Evolutionary conservation across 2,113 vertebrate genomes (phyloP).

Genomic region (Apteryx mantelli): DNA sequence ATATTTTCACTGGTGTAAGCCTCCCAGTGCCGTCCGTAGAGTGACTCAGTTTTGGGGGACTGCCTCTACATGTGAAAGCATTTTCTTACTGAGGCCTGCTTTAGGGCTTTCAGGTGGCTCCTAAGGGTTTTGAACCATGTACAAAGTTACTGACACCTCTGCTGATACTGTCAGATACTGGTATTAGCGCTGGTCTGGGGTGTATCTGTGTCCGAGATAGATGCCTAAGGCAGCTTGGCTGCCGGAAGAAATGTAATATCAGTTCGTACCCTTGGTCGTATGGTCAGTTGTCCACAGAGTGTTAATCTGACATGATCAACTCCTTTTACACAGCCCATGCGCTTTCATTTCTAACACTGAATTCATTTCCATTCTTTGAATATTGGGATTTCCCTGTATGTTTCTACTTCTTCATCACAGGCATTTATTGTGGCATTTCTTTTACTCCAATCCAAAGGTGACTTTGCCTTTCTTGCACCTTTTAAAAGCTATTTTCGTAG

Average conservation of each 20-base stretch:
- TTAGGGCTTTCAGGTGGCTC: neutral
- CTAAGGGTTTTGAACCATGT: accelerated
- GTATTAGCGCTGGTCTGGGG: neutral
- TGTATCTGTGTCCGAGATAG: accelerated
- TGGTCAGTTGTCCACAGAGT: neutral
- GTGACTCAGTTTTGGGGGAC: neutral
- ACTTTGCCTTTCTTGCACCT: neutral
- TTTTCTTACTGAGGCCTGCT: neutral
- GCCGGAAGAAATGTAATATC: accelerated
- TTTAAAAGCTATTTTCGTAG: neutral
- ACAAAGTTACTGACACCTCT: accelerated
- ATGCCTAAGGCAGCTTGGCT: neutral
- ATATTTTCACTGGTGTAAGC: neutral
- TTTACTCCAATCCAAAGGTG: neutral
- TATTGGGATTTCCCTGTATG: neutral
- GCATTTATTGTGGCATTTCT: neutral
- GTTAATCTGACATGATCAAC: neutral
- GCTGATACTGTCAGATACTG: neutral
- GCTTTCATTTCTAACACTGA: neutral
- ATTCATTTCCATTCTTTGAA: neutral
- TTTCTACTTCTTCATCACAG: neutral
- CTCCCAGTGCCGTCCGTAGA: accelerated
- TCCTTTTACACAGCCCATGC: neutral
- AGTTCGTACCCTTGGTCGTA: accelerated
- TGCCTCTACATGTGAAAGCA: neutral